These are phyloP conservation scores for Cenopis cana DNA, from an alignment of 2,888 invertebrate species.

Conservation along the genomic window DNA sequence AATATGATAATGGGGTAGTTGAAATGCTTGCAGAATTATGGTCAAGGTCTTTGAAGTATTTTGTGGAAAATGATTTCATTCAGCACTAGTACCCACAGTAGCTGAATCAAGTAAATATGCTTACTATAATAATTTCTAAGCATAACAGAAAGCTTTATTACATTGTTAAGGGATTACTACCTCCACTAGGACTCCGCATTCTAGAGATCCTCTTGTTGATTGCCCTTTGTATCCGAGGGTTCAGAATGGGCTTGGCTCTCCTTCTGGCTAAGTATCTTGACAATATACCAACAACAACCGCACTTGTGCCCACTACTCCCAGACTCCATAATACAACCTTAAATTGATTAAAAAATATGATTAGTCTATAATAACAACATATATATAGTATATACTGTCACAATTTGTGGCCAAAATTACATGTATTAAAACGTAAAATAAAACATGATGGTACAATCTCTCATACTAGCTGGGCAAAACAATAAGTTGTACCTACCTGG, in stretches of 20 bases:
- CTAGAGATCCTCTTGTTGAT: conserved; percentile 86
- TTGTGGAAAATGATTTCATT: not conserved
- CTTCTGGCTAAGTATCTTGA: conserved; percentile 92
- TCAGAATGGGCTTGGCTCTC: conserved; percentile 86
- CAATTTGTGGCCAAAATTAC: too few relatives aligned
- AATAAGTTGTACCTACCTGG: too few relatives aligned
- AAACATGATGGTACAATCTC: too few relatives aligned
- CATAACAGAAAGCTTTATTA: not conserved
- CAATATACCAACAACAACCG: conserved; percentile 92
- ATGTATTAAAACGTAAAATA: too few relatives aligned
- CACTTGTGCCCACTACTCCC: conserved; percentile 88
- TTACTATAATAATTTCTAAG: too few relatives aligned
- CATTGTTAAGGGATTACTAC: conserved; percentile 52
- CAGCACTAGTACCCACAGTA: not conserved
- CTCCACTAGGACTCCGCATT: conserved; percentile 89
- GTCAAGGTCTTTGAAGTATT: not conserved
- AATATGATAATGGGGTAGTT: too few relatives aligned
- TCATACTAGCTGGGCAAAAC: too few relatives aligned
- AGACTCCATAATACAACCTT: conserved; percentile 90
- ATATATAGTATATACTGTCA: too few relatives aligned
- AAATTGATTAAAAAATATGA: conserved; percentile 43
- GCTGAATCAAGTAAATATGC: too few relatives aligned
- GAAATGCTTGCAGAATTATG: too few relatives aligned
- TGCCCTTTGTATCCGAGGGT: conserved; percentile 84
- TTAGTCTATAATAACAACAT: not conserved